A percentile compares a stretch with the other conserved stretches of the same genome.
Conservation (phyloP, 2,113 vertebrate species). For the Penelope pileata region DNA sequence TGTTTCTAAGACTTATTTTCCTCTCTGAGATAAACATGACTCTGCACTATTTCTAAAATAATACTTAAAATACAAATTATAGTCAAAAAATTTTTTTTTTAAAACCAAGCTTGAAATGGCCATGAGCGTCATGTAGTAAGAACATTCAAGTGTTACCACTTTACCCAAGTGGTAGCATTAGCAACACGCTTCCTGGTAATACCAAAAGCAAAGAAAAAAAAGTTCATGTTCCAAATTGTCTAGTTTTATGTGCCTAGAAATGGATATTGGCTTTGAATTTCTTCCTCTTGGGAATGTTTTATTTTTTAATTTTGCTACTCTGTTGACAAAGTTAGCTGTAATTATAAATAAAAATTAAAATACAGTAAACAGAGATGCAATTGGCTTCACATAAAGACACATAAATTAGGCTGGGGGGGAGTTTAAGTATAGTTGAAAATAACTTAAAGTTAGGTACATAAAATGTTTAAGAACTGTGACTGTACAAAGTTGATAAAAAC, state of each 20-base stretch:
- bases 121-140: background rate
- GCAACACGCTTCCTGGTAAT: background rate
- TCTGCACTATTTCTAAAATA: background rate
- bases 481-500: background rate
- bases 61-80: background rate
- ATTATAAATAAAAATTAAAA: background rate
- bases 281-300: constrained; percentile 79
- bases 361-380: background rate
- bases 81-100: no score
- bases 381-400: background rate
- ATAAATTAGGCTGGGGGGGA: background rate
- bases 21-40: background rate
- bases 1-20: background rate
- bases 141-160: background rate
- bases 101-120: background rate
- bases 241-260: no score
- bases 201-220: no score
- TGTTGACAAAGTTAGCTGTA: constrained; percentile 77
- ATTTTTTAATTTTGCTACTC: constrained; percentile 78
- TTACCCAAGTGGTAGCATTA: background rate
- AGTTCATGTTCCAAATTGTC: no score
- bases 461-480: background rate
- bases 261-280: constrained; percentile 80
- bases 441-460: background rate
- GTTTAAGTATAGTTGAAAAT: background rate